A percentile compares a stretch with the other conserved stretches of the same genome.
Evolutionary conservation across 1,140 invertebrate genomes (phyloP).

Genomic region (Colletes latitarsis): DNA sequence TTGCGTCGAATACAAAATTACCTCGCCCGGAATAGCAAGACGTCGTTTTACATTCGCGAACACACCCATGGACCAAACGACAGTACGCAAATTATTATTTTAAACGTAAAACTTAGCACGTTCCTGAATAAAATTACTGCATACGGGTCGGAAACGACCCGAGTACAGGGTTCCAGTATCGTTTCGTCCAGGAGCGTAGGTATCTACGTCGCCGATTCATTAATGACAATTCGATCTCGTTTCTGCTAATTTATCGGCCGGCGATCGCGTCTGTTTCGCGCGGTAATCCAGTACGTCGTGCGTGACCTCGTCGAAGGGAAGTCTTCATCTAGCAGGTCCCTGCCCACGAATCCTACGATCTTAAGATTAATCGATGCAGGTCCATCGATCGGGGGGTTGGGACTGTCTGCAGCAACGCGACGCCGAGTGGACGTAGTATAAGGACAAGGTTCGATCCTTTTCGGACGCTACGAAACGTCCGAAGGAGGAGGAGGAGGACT

Average conservation of each 20-base stretch:
- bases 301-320: not conserved
- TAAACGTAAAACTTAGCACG: too few species aligned
- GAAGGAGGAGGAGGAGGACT: constrained; percentile 32
- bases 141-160: too few species aligned
- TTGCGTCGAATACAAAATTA: too few species aligned
- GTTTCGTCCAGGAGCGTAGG: not conserved
- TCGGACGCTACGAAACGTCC: not conserved
- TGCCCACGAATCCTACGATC: not conserved
- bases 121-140: too few species aligned
- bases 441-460: constrained; percentile 56
- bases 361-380: constrained; percentile 4
- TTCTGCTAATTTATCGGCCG: not conserved
- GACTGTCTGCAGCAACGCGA: not conserved
- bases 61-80: too few species aligned
- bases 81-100: too few species aligned
- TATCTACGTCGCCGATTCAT: not conserved
- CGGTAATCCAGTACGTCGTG: not conserved
- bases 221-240: not conserved
- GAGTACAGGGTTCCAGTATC: too few species aligned
- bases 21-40: too few species aligned
- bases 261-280: not conserved
- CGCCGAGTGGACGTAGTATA: constrained; percentile 25
- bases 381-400: not conserved
- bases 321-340: not conserved
- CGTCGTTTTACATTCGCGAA: too few species aligned